Base-by-base conservation (phyloP, 2,113 vertebrate species). In the Rallus limicola region DNA sequence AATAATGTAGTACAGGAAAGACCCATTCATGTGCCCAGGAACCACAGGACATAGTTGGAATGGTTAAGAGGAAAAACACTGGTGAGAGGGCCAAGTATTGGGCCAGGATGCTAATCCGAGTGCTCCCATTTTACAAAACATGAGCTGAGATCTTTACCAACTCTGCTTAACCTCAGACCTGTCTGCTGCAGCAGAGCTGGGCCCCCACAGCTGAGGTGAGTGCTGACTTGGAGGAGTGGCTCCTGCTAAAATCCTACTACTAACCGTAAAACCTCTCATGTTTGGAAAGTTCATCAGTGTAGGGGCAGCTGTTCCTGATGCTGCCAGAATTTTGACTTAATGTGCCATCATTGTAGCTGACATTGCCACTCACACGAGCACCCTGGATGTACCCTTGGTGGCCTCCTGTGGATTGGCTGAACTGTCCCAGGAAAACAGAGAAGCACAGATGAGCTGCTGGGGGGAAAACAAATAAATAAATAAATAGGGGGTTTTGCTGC, bases 301-400 rank as follows among this genome's bases (percentile, higher is more conserved):
- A 31, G 67, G 36, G 40, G 8, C 63, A 56, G 40, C 63, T 68
- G 42, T 8, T 38, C 16, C 4, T 3, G n/a, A 8, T 2, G 3
- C 55, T 64, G 71, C 52, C 68, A 34, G 77, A 28, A 24, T 65
- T 80, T 76, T 86, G 59, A 34, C 11, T 53, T 15, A 2, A 16
- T 2, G n/a, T 67, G 23, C 24, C 29, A 9, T 31, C 2, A 4
- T 40, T 69, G 76, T 36, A 64, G 44, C 38, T 55, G 18, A 33
- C n/a, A 16, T n/a, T 5, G 36, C 31, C 3, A 5, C 14, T 64
- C 17, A 23, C 34, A 5, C 20, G 21, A 58, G 44, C 1, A 0
- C 26, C 12, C 68, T 36, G 69, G 77, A 40, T 13, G 26, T 31
- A 67, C 20, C 59, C 40, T 19, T 25, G 28, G 28, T n/a, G 46